Base-by-base conservation (phyloP, 2,888 invertebrate species). In the Lissonota sp. region DNA sequence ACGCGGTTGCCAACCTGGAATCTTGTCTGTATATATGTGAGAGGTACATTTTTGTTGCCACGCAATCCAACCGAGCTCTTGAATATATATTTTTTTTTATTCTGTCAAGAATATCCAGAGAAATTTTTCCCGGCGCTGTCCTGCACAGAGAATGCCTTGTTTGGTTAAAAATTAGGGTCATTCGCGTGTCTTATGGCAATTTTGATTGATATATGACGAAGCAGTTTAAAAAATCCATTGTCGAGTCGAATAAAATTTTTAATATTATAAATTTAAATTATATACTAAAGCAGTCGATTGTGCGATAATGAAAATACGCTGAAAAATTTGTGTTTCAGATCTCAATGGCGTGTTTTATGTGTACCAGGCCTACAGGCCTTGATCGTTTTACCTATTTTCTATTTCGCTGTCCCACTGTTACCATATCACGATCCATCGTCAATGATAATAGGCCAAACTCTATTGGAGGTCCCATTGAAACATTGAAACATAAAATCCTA, bases 401-500 rank as follows among this genome's bases (percentile, higher is more conserved):
- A 0, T 75, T 58, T 14, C 76, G 76, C 26, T 40, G 71, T 6
- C 64, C 67, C 7, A n/a, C 51, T 14, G 42, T 64, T 3, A 57
- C 74, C 7, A 55, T 53, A 16, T 58, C 39, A 6, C 60, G 77
- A 44, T 51, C 67, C 3, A 49, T 74, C n/a, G 51, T 64, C 0
- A 66, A 40, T 26, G 67, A 55, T 0, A 37, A 46, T 3, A 51
- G 14, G 12, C 6, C 8, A 1, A 16, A 72, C 1, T 7, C 6
- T 5, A 0, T 6, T 0, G 37, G 69, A n/a, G 88, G 90, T 12
- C 96, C 96, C n/a, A 88, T 94, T 88, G 88, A 93, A 72, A 87
- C 93, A 44, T 94, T 96, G 84, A 92, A 94, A 39, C 90, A 94
- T 66, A 95, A 94, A 92, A 94, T 97, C 42, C 90, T 93, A 51